These are phyloP conservation scores for Cirrhinus molitorella DNA, from an alignment of 2,797 vertebrate species.

Conservation along the genomic window DNA sequence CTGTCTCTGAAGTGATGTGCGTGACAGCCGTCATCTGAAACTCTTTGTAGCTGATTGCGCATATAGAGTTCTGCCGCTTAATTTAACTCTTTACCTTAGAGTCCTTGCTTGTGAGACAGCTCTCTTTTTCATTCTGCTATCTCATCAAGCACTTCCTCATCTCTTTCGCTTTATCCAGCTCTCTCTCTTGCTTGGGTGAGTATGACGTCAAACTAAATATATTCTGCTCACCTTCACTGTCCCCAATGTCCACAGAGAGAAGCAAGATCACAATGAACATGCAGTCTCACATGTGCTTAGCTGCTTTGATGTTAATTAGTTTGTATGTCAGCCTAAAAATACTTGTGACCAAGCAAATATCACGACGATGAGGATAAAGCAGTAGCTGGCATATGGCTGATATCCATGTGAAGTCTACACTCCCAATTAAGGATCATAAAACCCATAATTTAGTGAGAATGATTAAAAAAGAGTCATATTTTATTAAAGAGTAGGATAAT, in stretches of 20 bases:
- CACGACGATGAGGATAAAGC: constrained; percentile 8
- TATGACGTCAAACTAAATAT: constrained; percentile 14
- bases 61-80: background rate
- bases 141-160: constrained; percentile 35
- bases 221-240: constrained; percentile 25
- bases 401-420: constrained; percentile 14
- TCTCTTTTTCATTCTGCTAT: constrained; percentile 29
- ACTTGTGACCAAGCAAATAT: constrained; percentile 12
- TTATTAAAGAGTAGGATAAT: background rate
- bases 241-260: constrained; percentile 12
- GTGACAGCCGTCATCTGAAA: constrained; percentile 7
- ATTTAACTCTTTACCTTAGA: background rate
- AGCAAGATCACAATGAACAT: constrained; percentile 15
- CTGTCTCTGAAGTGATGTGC: background rate
- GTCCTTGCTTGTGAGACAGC: constrained; percentile 12
- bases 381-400: background rate
- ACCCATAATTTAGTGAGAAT: background rate
- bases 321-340: constrained; percentile 18
- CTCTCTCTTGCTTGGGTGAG: background rate
- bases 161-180: background rate
- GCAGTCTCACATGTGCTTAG: constrained; percentile 26
- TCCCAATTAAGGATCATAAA: background rate
- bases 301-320: constrained; percentile 35
- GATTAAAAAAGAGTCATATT: constrained; percentile 5
- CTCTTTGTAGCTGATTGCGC: constrained; percentile 30